Conservation (phyloP, 2,888 invertebrate genomes). For the Melanostoma mellinum region DNA sequence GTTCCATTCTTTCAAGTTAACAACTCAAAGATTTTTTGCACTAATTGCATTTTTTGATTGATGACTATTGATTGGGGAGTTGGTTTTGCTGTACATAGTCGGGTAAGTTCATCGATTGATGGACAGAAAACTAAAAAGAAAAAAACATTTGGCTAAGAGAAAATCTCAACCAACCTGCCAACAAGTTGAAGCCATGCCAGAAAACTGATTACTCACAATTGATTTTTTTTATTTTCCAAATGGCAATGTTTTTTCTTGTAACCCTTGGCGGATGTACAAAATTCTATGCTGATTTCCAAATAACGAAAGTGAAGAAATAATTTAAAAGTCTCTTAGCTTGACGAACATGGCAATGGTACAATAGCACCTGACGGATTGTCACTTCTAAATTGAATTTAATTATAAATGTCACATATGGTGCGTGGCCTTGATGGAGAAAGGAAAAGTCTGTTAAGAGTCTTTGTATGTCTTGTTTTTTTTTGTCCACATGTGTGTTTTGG, state of each 20-base stretch:
- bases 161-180: slow-evolving; percentile 54
- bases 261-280: slow-evolving; percentile 39
- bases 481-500: not conserved
- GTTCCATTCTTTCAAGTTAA: too few species aligned
- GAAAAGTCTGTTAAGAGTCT: slow-evolving; percentile 18
- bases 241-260: not conserved
- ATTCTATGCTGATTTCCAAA: slow-evolving; percentile 60
- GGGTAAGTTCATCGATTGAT: slow-evolving; percentile 22
- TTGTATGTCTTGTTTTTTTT: slow-evolving; percentile 6
- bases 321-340: slow-evolving; percentile 27
- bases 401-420: slow-evolving; percentile 53
- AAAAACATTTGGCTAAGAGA: slow-evolving; percentile 33
- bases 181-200: slow-evolving; percentile 53
- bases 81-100: not conserved
- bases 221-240: slow-evolving; percentile 31
- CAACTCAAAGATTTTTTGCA: slow-evolving; percentile 19
- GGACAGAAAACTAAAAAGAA: slow-evolving; percentile 42
- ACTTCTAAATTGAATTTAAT: slow-evolving; percentile 61
- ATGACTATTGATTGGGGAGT: slow-evolving; percentile 34
- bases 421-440: not conserved
- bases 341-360: slow-evolving; percentile 6
- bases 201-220: slow-evolving; percentile 39
- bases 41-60: slow-evolving; percentile 67
- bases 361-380: slow-evolving; percentile 46
- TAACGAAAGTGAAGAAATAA: slow-evolving; percentile 68